Conservation (phyloP, 2,113 vertebrate species). For the Sebastes fasciatus region DNA sequence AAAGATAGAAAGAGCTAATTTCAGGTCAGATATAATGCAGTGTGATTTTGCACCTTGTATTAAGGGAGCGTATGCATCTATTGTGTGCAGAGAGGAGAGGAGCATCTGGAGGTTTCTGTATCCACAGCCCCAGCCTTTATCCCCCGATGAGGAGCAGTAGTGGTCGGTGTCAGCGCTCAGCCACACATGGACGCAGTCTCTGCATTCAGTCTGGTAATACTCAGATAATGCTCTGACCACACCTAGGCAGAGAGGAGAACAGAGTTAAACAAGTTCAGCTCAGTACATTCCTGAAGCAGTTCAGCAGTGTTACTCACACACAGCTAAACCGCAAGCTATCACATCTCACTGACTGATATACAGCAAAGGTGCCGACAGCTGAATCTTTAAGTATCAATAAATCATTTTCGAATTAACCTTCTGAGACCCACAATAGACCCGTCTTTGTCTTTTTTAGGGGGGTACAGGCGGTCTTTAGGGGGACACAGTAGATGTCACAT, state of each 20-base stretch:
- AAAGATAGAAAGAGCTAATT: neutral
- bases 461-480: no score
- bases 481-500: no score
- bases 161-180: constrained; percentile 90
- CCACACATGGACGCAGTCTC: constrained; percentile 89
- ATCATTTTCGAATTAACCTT: no score
- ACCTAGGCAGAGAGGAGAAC: constrained; percentile 76
- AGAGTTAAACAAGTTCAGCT: neutral
- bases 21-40: neutral
- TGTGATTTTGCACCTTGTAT: constrained; percentile 82
- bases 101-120: constrained; percentile 98
- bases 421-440: no score
- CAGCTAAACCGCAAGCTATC: neutral
- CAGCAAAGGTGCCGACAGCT: neutral
- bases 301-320: neutral
- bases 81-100: constrained; percentile 88
- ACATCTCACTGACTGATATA: neutral
- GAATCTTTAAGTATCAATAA: neutral
- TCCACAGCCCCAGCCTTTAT: constrained; percentile 96
- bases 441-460: no score
- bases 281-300: neutral
- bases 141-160: constrained; percentile 89
- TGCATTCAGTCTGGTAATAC: constrained; percentile 86
- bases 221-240: constrained; percentile 84
- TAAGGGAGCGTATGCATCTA: constrained; percentile 81